phyloP scores from a whole-genome alignment of 2,888 invertebrate species.

The Congeria kusceri region DNA sequence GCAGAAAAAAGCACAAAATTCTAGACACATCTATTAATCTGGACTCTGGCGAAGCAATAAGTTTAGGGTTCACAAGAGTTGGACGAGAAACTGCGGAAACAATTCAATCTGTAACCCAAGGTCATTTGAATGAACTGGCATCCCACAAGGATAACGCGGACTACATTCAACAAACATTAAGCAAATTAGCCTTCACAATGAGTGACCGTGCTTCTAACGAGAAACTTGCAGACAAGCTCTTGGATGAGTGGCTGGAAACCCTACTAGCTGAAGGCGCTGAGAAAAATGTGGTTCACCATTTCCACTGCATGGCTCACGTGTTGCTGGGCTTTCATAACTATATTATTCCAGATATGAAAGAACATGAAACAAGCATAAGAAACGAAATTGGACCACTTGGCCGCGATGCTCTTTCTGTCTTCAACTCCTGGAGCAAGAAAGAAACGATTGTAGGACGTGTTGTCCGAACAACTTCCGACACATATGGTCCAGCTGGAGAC shows the following conservation, averaged over 20 bases:
- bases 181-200: conserved; percentile 31
- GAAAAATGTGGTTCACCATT: conserved; percentile 9
- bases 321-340: conserved; percentile 43
- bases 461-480: conserved; percentile 31
- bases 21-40: conserved; percentile 45
- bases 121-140: too few relatives aligned
- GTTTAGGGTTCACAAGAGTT: conserved; percentile 28
- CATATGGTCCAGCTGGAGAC: conserved; percentile 50
- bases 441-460: conserved; percentile 30
- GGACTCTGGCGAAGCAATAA: conserved; percentile 34
- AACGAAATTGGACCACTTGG: conserved; percentile 34
- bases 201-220: too few relatives aligned
- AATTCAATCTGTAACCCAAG: too few relatives aligned
- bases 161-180: conserved; percentile 11
- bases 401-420: conserved; percentile 32
- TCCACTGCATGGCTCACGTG: conserved; percentile 46
- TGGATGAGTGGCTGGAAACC: conserved; percentile 29
- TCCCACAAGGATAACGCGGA: background rate
- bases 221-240: conserved; percentile 25
- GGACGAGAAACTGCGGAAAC: conserved; percentile 28
- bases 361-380: conserved; percentile 7
- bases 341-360: conserved; percentile 13
- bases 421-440: conserved; percentile 41
- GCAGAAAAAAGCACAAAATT: conserved; percentile 46
- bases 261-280: background rate